These are phyloP conservation scores for Pollenia labialis DNA, from an alignment of 2,888 invertebrate species.

Conservation along the genomic window DNA sequence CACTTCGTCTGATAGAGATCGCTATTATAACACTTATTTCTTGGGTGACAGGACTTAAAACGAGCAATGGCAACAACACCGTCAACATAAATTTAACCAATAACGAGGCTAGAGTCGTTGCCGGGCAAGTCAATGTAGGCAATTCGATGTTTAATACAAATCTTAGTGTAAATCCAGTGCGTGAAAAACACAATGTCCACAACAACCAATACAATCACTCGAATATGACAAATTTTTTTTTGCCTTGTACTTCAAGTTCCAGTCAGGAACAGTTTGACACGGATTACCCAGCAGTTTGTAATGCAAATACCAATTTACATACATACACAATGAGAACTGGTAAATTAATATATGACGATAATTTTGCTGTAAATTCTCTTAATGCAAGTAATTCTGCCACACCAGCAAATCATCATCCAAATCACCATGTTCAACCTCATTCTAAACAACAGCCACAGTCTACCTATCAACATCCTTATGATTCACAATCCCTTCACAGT, in stretches of 20 bases:
- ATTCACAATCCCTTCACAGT: slow-evolving; percentile 81
- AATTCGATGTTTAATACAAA: slow-evolving; percentile 71
- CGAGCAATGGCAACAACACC: slow-evolving; percentile 78
- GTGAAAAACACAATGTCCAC: slow-evolving; percentile 88
- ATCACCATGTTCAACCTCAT: slow-evolving; percentile 36
- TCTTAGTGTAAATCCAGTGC: slow-evolving; percentile 83
- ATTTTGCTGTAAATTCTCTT: slow-evolving; percentile 86
- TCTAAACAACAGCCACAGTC: slow-evolving; percentile 77
- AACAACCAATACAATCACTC: slow-evolving; percentile 79
- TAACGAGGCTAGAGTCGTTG: slow-evolving; percentile 73
- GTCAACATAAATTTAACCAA: slow-evolving; percentile 68
- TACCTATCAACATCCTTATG: slow-evolving; percentile 83
- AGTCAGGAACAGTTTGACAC: slow-evolving; percentile 93
- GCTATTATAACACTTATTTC: slow-evolving; percentile 93
- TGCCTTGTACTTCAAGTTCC: slow-evolving; percentile 93
- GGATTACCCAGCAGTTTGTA: slow-evolving; percentile 93
- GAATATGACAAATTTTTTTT: slow-evolving; percentile 90
- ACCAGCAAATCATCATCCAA: slow-evolving; percentile 18
- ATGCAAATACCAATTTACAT: slow-evolving; percentile 92
- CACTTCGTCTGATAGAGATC: slow-evolving; percentile 92
- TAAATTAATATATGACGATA: slow-evolving; percentile 90
- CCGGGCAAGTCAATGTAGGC: slow-evolving; percentile 81
- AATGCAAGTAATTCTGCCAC: slow-evolving; percentile 62
- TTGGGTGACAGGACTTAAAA: slow-evolving; percentile 92
- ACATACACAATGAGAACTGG: slow-evolving; percentile 92